phyloP scores from a whole-genome alignment of 2,113 vertebrate genomes.

The Serinus canaria region DNA sequence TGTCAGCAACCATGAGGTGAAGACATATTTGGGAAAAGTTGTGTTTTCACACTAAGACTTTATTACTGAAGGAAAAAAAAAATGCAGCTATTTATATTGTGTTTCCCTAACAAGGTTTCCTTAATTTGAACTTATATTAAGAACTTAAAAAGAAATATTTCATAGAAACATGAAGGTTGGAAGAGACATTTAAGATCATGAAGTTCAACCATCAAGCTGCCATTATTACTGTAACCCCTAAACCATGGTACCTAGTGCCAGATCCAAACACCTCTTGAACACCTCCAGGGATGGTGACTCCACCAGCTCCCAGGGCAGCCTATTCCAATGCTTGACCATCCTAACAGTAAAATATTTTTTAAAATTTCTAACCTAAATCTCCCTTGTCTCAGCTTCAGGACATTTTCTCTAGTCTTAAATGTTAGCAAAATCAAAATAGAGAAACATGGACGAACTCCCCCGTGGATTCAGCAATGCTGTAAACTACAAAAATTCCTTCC shows the following conservation, averaged over 20 bases:
- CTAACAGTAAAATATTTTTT: too few relatives aligned
- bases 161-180: not conserved
- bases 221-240: not conserved
- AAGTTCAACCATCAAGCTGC: not conserved
- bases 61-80: not conserved
- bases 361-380: not conserved
- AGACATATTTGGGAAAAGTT: rapidly evolving
- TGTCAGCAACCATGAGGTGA: rapidly evolving
- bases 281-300: not conserved
- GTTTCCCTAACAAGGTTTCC: not conserved
- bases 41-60: not conserved
- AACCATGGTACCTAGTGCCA: not conserved
- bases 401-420: too few relatives aligned
- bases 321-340: not conserved
- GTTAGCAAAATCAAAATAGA: not conserved
- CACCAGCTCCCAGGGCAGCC: not conserved
- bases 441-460: not conserved
- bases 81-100: not conserved
- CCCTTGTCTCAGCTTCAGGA: not conserved
- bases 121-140: not conserved
- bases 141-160: rapidly evolving
- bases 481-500: not conserved
- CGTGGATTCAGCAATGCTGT: rapidly evolving
- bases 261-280: too few relatives aligned
- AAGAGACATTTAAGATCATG: not conserved